Evolutionary conservation across 2,113 vertebrate species (phyloP).

Genomic region (Albula glossodonta): DNA sequence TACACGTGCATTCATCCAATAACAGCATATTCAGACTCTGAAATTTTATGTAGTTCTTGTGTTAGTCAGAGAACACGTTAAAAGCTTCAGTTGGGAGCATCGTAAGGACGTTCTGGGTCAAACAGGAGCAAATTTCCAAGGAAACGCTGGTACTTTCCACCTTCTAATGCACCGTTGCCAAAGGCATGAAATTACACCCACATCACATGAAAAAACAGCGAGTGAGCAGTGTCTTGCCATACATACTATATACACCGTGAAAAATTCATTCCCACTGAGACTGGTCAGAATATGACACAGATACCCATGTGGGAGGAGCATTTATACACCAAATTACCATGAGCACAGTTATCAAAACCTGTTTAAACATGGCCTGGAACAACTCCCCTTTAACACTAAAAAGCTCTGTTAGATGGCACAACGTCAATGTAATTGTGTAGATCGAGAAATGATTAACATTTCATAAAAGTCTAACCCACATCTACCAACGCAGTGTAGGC

Average conservation of each 20-base stretch:
- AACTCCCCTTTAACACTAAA: not conserved
- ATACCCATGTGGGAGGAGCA: not conserved
- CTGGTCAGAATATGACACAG: not conserved
- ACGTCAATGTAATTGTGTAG: not conserved
- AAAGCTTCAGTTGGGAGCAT: not conserved
- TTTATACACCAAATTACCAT: not conserved
- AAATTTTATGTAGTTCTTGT: not conserved
- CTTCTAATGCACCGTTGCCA: not conserved
- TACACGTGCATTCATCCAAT: not conserved
- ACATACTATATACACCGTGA: not conserved
- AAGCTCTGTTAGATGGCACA: not conserved
- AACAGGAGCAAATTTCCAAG: not conserved
- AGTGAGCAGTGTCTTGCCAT: no score
- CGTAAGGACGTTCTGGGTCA: not conserved
- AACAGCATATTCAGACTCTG: not conserved
- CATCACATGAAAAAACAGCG: not conserved
- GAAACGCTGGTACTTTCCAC: conserved; percentile 4
- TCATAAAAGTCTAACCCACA: not conserved
- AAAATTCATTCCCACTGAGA: not conserved
- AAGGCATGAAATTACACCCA: conserved; percentile 1
- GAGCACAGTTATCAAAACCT: not conserved
- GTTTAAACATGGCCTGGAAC: not conserved
- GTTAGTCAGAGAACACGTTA: not conserved
- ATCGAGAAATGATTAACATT: not conserved
- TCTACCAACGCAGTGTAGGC: not conserved